Evolutionary conservation across 2,888 invertebrate genomes (phyloP).

Genomic region (Galerucella calmariensis): DNA sequence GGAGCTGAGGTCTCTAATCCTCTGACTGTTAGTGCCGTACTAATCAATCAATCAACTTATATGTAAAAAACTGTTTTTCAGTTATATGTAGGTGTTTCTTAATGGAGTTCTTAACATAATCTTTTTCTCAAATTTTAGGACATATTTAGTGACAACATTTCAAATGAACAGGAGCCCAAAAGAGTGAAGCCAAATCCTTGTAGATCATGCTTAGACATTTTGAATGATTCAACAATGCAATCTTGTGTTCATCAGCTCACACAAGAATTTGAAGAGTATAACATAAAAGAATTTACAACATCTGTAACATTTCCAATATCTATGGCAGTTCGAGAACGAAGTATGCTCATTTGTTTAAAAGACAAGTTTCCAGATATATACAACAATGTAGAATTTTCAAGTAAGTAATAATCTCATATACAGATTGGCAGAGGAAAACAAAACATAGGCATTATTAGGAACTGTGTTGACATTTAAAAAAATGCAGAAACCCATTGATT

Average conservation of each 20-base stretch:
- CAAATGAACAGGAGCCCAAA: constrained; percentile 56
- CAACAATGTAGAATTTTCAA: constrained; percentile 49
- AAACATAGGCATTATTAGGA: too few relatives aligned
- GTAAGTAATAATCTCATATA: constrained; percentile 14
- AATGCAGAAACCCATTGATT: too few relatives aligned
- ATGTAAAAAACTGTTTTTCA: not conserved
- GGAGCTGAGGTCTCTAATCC: too few relatives aligned
- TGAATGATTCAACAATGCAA: constrained; percentile 70
- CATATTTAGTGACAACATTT: constrained; percentile 25
- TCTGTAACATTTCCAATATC: constrained; percentile 79
- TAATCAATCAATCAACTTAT: not conserved
- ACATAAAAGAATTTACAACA: constrained; percentile 74
- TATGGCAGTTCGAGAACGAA: constrained; percentile 74
- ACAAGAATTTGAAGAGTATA: constrained; percentile 69
- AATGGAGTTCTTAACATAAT: not conserved
- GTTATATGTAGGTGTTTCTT: not conserved
- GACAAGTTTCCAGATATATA: constrained; percentile 69
- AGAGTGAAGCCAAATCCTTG: constrained; percentile 70
- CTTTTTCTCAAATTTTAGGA: not conserved
- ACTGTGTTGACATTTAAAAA: too few relatives aligned
- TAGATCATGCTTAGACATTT: constrained; percentile 77
- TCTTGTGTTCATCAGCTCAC: constrained; percentile 68
- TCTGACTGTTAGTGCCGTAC: too few relatives aligned
- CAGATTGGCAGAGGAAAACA: too few relatives aligned
- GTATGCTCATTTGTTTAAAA: constrained; percentile 70